Percentiles rank a stretch among this genome's conserved stretches.
Evolutionary conservation across 2,888 invertebrate species (phyloP).

Genomic region (Ligdia adustata): DNA sequence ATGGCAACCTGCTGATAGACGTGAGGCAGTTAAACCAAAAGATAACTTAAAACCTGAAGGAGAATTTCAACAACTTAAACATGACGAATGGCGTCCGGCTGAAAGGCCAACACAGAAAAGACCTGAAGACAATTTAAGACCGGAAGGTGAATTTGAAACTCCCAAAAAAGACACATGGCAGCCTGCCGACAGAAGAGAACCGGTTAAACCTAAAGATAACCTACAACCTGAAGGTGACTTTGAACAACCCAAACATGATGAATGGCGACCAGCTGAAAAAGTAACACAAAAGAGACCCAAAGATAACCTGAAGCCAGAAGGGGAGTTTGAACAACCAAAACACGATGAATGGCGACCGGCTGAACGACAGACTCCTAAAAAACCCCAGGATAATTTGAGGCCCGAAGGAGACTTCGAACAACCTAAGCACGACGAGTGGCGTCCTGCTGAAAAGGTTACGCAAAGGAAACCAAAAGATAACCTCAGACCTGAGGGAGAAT

Average conservation of each 20-base stretch:
- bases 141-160: constrained; percentile 81
- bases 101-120: constrained; percentile 63
- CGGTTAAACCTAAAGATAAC: constrained; percentile 42
- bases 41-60: constrained; percentile 84
- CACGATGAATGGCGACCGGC: constrained; percentile 58
- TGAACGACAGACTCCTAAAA: constrained; percentile 40
- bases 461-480: constrained; percentile 62
- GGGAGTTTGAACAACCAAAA: constrained; percentile 71
- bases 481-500: constrained; percentile 80
- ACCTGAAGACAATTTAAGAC: constrained; percentile 82
- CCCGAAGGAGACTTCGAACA: constrained; percentile 85
- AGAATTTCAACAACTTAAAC: constrained; percentile 68
- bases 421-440: constrained; percentile 65
- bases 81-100: constrained; percentile 63
- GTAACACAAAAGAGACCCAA: constrained; percentile 42
- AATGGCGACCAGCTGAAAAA: constrained; percentile 66
- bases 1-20: constrained; percentile 58
- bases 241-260: constrained; percentile 65
- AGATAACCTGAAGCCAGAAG: constrained; percentile 71
- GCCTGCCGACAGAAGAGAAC: neutral
- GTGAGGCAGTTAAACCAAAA: constrained; percentile 50
- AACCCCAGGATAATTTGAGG: constrained; percentile 79
- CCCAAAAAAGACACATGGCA: constrained; percentile 43
- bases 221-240: constrained; percentile 75
- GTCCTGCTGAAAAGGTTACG: constrained; percentile 56